A percentile compares a stretch with the other conserved stretches of the same genome.
These are phyloP conservation scores for Dastarcus helophoroides DNA, from an alignment of 2,888 invertebrate genomes.

Conservation along the genomic window DNA sequence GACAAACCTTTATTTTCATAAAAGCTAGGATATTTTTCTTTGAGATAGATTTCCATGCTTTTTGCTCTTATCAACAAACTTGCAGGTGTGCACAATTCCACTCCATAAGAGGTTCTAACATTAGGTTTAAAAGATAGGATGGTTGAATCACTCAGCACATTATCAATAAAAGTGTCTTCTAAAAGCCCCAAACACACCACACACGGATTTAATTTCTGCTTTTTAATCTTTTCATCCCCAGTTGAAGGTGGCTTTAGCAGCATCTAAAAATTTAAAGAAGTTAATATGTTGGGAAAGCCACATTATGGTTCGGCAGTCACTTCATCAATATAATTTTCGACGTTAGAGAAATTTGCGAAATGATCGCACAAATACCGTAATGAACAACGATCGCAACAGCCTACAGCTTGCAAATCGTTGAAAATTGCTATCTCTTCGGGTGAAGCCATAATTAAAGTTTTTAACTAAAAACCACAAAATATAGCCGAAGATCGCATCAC, in stretches of 20 bases:
- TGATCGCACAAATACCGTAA: conserved; percentile 7
- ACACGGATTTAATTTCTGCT: conserved; percentile 46
- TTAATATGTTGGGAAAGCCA: too few relatives aligned
- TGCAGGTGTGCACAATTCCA: conserved; percentile 61
- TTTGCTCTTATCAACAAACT: conserved; percentile 55
- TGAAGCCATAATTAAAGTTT: too few relatives aligned
- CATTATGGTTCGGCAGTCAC: too few relatives aligned
- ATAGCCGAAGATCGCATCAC: too few relatives aligned
- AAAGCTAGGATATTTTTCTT: conserved; percentile 42
- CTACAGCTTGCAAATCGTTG: conserved; percentile 4
- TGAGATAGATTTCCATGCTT: conserved; percentile 48
- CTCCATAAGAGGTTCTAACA: conserved; percentile 53
- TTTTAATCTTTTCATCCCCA: conserved; percentile 36
- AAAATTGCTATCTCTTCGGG: too few relatives aligned
- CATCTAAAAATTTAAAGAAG: too few relatives aligned
- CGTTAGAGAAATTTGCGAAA: conserved; percentile 7
- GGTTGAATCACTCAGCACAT: conserved; percentile 41
- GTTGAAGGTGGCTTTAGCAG: too few relatives aligned
- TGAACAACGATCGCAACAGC: conserved; percentile 9
- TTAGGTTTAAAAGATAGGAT: conserved; percentile 45
- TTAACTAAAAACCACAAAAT: too few relatives aligned
- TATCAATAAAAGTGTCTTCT: conserved; percentile 43
- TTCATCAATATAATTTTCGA: conserved; percentile 4
- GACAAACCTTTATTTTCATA: too few relatives aligned
- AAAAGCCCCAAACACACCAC: conserved; percentile 62